Evolutionary conservation across 2,888 invertebrate species (phyloP).

Genomic region (Phorcus lineatus): DNA sequence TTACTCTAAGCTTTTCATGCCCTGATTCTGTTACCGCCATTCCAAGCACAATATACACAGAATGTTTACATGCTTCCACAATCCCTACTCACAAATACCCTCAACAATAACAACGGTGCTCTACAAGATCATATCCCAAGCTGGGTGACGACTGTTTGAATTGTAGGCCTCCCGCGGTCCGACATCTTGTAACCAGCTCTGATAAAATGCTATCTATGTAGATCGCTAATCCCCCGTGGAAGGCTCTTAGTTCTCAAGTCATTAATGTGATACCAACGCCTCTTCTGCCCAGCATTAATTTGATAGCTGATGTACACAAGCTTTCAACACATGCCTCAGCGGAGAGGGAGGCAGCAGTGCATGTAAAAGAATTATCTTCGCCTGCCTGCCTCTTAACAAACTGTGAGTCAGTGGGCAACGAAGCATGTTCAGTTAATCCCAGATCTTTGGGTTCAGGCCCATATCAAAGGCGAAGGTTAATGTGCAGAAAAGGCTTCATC

Average conservation of each 20-base stretch:
- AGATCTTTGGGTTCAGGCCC: background rate
- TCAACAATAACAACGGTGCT: background rate
- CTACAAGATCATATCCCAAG: background rate
- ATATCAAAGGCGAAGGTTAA: conserved; percentile 9
- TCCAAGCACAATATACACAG: background rate
- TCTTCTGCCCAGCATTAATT: conserved; percentile 10
- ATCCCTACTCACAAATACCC: background rate
- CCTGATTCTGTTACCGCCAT: background rate
- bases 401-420: conserved; percentile 13
- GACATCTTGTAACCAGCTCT: conserved; percentile 12
- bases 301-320: conserved; percentile 21
- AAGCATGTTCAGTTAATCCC: background rate
- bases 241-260: background rate
- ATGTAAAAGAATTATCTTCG: background rate
- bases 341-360: background rate
- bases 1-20: background rate
- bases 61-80: background rate
- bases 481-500: conserved; percentile 16
- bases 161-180: background rate
- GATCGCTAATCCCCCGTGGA: background rate
- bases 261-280: background rate
- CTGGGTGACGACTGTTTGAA: background rate
- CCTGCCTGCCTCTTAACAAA: conserved; percentile 9
- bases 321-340: background rate
- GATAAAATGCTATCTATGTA: conserved; percentile 17